phyloP scores from a whole-genome alignment of 2,113 vertebrate genomes.

The Synchiropus splendidus region DNA sequence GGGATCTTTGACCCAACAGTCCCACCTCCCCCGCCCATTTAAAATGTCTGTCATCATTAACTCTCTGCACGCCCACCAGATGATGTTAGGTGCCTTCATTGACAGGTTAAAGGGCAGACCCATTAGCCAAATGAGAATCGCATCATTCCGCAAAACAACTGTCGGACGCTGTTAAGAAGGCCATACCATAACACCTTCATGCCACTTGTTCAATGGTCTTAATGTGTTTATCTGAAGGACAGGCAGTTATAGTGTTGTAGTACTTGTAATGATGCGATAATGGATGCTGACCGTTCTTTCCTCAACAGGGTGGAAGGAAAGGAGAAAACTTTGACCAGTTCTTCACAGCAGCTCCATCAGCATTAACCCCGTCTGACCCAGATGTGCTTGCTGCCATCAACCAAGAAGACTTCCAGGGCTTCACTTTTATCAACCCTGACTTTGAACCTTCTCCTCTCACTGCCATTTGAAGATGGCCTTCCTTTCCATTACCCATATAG shows the following conservation, averaged over 20 bases:
- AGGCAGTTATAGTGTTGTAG: too few relatives aligned
- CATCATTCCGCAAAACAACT: too few relatives aligned
- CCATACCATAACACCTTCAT: too few relatives aligned
- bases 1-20: slow-evolving; percentile 29
- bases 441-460: slow-evolving; percentile 65
- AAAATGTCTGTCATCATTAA: slow-evolving; percentile 54
- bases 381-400: slow-evolving; percentile 79
- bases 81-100: slow-evolving; percentile 7
- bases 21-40: slow-evolving; percentile 35
- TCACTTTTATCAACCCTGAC: slow-evolving; percentile 77
- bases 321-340: slow-evolving; percentile 89
- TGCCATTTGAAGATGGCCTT: slow-evolving; percentile 50
- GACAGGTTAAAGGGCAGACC: slow-evolving; percentile 44
- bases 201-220: too few relatives aligned
- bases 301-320: slow-evolving; percentile 75
- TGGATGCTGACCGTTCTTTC: slow-evolving; percentile 5
- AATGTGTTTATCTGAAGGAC: too few relatives aligned
- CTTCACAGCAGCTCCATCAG: slow-evolving; percentile 77
- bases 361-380: slow-evolving; percentile 81
- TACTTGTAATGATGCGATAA: too few relatives aligned
- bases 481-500: too few relatives aligned
- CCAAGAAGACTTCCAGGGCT: slow-evolving; percentile 81
- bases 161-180: too few relatives aligned
- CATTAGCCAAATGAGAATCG: slow-evolving; percentile 55
- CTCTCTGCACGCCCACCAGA: slow-evolving; percentile 5